phyloP scores from a whole-genome alignment of 1,140 invertebrate species.

The Harpegnathos saltator region DNA sequence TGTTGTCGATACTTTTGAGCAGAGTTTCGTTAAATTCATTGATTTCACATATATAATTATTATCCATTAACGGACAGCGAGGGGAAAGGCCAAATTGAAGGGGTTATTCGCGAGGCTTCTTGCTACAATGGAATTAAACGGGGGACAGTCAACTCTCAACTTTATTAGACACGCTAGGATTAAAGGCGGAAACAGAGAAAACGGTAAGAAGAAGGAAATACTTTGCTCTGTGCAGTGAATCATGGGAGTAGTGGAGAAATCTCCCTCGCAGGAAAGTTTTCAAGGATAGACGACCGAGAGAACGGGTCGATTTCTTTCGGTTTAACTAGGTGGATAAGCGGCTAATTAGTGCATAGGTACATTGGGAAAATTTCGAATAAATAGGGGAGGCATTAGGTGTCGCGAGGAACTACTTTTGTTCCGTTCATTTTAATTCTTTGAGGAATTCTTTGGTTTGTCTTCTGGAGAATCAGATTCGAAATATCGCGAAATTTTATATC shows the following conservation, averaged over 20 bases:
- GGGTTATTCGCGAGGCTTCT: slow-evolving; percentile 7
- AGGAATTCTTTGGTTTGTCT: not conserved
- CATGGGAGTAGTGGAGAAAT: not conserved
- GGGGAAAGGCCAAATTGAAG: not conserved
- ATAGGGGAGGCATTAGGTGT: not conserved
- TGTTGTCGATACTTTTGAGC: too few relatives aligned
- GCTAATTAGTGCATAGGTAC: slow-evolving; percentile 31
- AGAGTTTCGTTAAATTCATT: too few relatives aligned
- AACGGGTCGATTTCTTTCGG: slow-evolving; percentile 25
- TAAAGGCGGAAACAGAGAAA: not conserved
- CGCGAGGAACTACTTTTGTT: not conserved
- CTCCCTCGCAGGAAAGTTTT: slow-evolving; percentile 3
- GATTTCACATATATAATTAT: too few relatives aligned
- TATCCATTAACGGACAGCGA: not conserved
- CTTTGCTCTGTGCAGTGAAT: not conserved
- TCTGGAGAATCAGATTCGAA: too few relatives aligned
- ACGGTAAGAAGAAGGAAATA: not conserved
- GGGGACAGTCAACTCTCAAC: slow-evolving; percentile 21
- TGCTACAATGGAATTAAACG: slow-evolving; percentile 48
- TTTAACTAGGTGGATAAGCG: not conserved
- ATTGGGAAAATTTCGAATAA: not conserved
- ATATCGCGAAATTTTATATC: too few relatives aligned
- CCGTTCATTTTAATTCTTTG: not conserved
- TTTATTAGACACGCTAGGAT: not conserved
- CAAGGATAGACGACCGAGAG: not conserved